These are phyloP conservation scores for Cygnus atratus DNA, from an alignment of 2,113 vertebrate genomes.

Conservation along the genomic window DNA sequence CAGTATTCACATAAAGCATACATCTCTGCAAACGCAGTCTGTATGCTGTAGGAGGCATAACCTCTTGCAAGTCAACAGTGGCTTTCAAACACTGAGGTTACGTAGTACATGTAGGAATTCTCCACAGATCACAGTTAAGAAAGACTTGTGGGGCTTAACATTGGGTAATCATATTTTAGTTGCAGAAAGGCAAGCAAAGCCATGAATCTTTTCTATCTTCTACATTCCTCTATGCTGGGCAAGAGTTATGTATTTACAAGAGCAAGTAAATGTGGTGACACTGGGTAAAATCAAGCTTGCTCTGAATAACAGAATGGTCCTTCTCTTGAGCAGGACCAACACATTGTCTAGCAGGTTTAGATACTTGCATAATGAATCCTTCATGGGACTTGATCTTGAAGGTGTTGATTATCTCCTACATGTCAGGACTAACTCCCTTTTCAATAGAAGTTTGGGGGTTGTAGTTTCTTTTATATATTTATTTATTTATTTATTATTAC, in stretches of 20 bases:
- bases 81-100: not conserved
- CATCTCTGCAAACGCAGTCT: not conserved
- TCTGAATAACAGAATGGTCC: not conserved
- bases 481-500: not conserved
- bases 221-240: not conserved
- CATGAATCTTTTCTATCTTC: not conserved
- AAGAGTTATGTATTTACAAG: not conserved
- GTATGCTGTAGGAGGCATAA: not conserved
- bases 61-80: not conserved
- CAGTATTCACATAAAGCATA: not conserved
- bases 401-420: not conserved
- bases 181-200: not conserved
- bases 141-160: not conserved
- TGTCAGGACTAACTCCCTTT: accelerated
- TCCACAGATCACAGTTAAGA: not conserved
- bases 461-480: not conserved
- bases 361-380: not conserved
- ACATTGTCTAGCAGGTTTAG: not conserved
- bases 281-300: not conserved
- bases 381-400: not conserved
- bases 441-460: not conserved
- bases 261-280: not conserved
- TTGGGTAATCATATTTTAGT: not conserved
- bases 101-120: not conserved
- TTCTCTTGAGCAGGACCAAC: not conserved